Evolutionary conservation across 2,797 vertebrate genomes (phyloP).

Genomic region (Melanotaenia nigrans): DNA sequence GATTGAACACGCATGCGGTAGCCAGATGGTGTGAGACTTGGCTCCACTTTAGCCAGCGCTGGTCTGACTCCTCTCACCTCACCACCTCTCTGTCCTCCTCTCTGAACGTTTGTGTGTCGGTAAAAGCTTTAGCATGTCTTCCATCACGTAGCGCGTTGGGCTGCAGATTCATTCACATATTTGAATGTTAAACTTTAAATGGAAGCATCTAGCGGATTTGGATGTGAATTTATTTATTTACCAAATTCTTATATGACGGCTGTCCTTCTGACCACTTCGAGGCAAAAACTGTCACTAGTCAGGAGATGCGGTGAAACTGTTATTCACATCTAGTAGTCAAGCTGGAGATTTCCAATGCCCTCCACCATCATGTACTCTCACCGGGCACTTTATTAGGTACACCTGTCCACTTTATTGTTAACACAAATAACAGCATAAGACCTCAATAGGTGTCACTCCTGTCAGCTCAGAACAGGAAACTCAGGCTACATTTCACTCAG

Average conservation of each 20-base stretch:
- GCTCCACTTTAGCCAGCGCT: conserved; percentile 32
- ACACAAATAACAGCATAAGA: too few relatives aligned
- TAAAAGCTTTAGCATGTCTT: not conserved
- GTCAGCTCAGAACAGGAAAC: too few relatives aligned
- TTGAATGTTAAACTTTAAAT: not conserved
- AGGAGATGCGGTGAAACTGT: not conserved
- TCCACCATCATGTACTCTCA: too few relatives aligned
- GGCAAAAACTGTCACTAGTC: not conserved
- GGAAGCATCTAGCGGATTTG: too few relatives aligned
- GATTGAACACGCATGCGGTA: conserved; percentile 55
- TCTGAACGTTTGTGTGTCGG: not conserved
- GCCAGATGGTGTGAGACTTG: conserved; percentile 75
- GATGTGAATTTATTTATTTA: not conserved
- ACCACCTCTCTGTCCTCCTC: not conserved
- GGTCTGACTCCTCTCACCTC: conserved; percentile 49
- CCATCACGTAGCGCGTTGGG: not conserved
- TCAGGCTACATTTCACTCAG: too few relatives aligned
- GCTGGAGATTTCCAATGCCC: not conserved
- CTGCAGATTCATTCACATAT: not conserved
- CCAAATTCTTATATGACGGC: not conserved
- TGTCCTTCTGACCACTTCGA: not conserved
- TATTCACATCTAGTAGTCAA: not conserved
- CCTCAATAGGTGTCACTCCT: too few relatives aligned
- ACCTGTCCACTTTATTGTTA: too few relatives aligned
- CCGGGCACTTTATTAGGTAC: too few relatives aligned